Base-by-base conservation (phyloP, 92 coral and sea anemone genomes). In the Porites divaricata region DNA sequence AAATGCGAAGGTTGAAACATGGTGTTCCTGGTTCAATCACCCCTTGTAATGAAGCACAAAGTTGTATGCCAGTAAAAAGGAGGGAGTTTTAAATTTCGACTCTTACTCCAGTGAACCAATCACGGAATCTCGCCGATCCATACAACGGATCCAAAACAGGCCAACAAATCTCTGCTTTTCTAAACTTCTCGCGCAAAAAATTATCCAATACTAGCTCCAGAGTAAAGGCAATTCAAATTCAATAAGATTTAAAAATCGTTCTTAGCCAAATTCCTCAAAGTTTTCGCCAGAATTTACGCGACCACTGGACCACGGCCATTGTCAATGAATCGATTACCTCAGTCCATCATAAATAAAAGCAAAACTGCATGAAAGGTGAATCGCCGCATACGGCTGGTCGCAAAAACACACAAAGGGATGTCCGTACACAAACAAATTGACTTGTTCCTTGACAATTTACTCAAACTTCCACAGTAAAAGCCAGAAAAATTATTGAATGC, bases 41-140 rank as follows among this genome's bases (percentile, higher is more conserved):
- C 72, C 79, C 85, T 84, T 78, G 88, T 87, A 79, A 82, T 86
- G 89, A 89, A 87, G 85, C 84, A 92, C 94, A 89, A 93, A 92
- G 92, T 89, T 94, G 78, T 92, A 83, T 81, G 90, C 92, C 84
- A 86, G 92, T 82, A 88, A 94, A 92, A 92, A 76, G 98, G 98
- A 93, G 98, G 98, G 98, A 94, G 95, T 94, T 94, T 94, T 94
- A 93, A 94, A 94, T 92, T 92, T 92, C 98, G 87, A 94, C 86
- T 91, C 93, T 93, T 84, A 79, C 84, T 92, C 90, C 86, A 85
- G 91, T 85, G 87, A 80, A 84, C 98, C 98, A 94, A 94, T 94
- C 98, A 94, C 95, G 93, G 85, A 86, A 77, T 84, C 81, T 85
- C 86, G 90, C 87, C 67, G 88, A 87, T 85, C 95, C 95, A 86